Base-by-base conservation (phyloP, 2,113 vertebrate species). In the Proterorhinus semilunaris region DNA sequence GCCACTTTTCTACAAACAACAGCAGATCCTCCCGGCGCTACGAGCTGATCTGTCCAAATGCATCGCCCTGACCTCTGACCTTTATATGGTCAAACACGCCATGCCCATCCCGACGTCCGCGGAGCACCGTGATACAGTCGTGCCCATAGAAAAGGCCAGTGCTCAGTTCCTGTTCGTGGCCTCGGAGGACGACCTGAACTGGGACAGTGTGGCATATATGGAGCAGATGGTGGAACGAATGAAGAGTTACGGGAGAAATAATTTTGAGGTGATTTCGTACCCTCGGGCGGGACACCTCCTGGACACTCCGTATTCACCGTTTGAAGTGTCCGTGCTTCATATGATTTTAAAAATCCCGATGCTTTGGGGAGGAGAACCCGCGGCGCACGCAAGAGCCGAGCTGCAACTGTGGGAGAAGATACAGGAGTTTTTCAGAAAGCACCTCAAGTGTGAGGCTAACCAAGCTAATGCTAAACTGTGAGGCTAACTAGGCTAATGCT, bases 91-190 rank as follows among this genome's bases (percentile, higher is more conserved):
- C 12, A 84, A 74, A 49, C 8, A 65, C 0, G 1, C 0, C 0
- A 0, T 66, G 0, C 0, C 69, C 0, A 75, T 92, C 70, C 88
- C 87, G 0, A 52, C 15, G 0, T 86, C 90, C 3, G 87, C 90
- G 48, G 81, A 85, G 2, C 91, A 91, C 72, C 77, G 76, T 66
- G 44, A 7, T 15, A 82, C 75, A 11, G 77, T 91, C 66, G 68
- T 95, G 69, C 94, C 94, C 0, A 17, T 92, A 7, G 92, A 94
- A 78, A 84, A 8, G 15, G 91, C 93, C 4, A 51, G 0, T 0
- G 88, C 88, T 10, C 87, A 71, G 10, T 90, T 94, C 77, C 92
- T 95, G 1, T 89, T 94, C n/a, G 58, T 89, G 9, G 87, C 58
- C 0, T 85, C 92, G 0, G 84, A 87, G 69, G 92, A 94, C 49